These are phyloP conservation scores for Pterobdella sp. DNA, from an alignment of 2,888 invertebrate genomes.

Conservation along the genomic window DNA sequence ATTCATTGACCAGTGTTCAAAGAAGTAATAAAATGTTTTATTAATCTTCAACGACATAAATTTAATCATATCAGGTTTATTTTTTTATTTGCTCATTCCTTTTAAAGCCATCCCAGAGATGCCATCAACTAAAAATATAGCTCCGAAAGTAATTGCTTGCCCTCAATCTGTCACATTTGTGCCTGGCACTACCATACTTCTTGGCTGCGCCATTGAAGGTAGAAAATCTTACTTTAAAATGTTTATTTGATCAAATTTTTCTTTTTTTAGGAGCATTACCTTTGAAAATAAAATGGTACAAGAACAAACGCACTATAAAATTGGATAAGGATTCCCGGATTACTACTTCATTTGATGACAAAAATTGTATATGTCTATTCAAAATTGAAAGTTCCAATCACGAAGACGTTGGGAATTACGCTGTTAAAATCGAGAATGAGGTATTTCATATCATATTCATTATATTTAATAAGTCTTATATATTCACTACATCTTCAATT, in stretches of 20 bases:
- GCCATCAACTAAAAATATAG: background rate
- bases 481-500: too few relatives aligned
- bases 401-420: constrained; percentile 20
- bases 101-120: too few relatives aligned
- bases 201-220: constrained; percentile 22
- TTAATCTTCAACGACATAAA: too few relatives aligned
- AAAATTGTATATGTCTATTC: background rate
- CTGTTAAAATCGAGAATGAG: constrained; percentile 25
- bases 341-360: constrained; percentile 11
- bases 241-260: background rate
- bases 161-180: constrained; percentile 20
- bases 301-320: constrained; percentile 23
- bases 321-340: constrained; percentile 19
- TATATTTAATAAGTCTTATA: background rate
- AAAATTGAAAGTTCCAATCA: background rate
- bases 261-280: background rate
- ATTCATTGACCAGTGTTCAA: too few relatives aligned
- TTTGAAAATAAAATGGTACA: constrained; percentile 26
- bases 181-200: background rate
- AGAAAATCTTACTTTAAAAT: background rate
- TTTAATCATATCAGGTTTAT: too few relatives aligned
- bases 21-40: too few relatives aligned
- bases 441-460: constrained; percentile 4
- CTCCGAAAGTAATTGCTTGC: constrained; percentile 16
- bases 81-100: too few relatives aligned